Base-by-base conservation (phyloP, 2,888 invertebrate genomes). In the Plebejus argus region DNA sequence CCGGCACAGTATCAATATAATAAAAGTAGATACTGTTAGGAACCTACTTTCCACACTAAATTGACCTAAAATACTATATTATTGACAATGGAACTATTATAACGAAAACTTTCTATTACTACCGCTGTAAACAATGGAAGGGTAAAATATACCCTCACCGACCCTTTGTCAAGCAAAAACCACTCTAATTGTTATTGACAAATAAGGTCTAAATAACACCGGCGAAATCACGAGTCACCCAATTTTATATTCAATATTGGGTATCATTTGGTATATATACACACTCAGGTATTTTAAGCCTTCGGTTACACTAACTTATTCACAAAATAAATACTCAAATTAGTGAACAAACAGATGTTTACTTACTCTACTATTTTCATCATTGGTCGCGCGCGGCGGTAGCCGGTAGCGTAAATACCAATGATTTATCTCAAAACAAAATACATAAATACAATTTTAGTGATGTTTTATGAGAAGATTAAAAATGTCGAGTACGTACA, bases 51-150 rank as follows among this genome's bases (percentile, higher is more conserved):
- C 20, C n/a, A 8, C 20, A 20, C 61, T 20, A 20, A 72, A 18
- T 33, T 33, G 70, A 23, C 72, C 72, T 72, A 72, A 72, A 72
- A 45, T 0, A 39, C 39, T 39, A 39, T 71, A 53, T 53, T 71
- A 53, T 53, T 53, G 39, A 10, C 28, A 74, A 49, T 49, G 49
- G 18, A 49, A 74, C 74, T 74, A 74, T 74, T 74, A 53, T 74
- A 74, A 15, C 6, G 53, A 23, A 74, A 74, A 74, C 53, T 74
- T 74, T 49, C 74, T 74, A 49, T 72, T 49, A 72, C 45, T 28
- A n/a, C 45, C 72, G 23, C 10, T 23, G 23, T 72, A 72, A 45
- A 72, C 49, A 72, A 49, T 39, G 39, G 20, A 35, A 20, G 45
- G 35, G 72, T 49, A 72, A 5, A 66, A 66, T 33, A 28, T 53